Evolutionary conservation across 2,888 invertebrate species (phyloP).

Genomic region (Petrolisthes cinctipes): DNA sequence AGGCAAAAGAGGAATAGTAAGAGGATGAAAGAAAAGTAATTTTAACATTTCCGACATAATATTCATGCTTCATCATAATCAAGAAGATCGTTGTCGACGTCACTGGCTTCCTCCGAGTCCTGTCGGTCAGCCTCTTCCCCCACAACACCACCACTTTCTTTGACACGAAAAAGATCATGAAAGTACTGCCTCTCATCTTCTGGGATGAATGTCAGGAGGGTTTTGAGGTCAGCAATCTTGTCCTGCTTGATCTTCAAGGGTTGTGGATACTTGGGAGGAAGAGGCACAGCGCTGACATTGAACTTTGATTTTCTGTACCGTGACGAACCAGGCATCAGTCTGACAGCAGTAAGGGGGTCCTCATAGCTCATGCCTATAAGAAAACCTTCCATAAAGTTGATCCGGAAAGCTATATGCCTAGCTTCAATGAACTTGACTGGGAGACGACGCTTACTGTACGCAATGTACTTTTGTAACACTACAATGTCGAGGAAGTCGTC

Average conservation of each 20-base stretch:
- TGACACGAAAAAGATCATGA: not conserved
- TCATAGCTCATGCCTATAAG: not conserved
- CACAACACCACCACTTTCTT: not conserved
- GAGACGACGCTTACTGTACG: not conserved
- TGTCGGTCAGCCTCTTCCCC: not conserved
- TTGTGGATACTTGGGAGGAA: not conserved
- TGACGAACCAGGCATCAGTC: not conserved
- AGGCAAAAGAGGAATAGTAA: not conserved
- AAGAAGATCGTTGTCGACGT: no score
- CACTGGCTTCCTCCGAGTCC: not conserved
- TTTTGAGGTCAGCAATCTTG: not conserved
- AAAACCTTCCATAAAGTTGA: not conserved
- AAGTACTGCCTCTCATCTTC: not conserved
- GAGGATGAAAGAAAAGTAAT: not conserved
- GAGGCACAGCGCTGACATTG: not conserved
- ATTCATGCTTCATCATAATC: not conserved
- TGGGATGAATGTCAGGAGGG: slow-evolving; percentile 1
- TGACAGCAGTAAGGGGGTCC: not conserved
- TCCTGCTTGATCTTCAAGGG: not conserved
- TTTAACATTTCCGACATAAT: not conserved
- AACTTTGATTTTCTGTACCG: not conserved
- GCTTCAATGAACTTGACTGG: not conserved
- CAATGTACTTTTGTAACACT: not conserved
- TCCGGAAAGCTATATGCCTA: not conserved
- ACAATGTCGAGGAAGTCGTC: slow-evolving; percentile 1